phyloP scores from a whole-genome alignment of 2,888 invertebrate genomes.

The Tribolium freemani region DNA sequence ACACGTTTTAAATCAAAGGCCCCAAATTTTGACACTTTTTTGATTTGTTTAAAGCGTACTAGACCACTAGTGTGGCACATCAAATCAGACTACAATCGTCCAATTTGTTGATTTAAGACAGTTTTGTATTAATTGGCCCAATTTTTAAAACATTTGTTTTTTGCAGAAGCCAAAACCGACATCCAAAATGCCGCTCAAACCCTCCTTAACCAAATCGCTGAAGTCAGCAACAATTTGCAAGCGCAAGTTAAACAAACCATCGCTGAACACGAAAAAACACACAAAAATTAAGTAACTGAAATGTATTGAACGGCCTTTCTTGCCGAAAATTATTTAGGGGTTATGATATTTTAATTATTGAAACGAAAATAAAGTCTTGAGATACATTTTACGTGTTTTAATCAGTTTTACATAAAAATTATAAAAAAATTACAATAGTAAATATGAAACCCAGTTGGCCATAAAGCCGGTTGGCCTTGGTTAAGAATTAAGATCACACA shows the following conservation, averaged over 20 bases:
- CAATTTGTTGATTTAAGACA: not conserved
- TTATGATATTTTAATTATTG: constrained; percentile 1
- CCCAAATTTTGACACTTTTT: not conserved
- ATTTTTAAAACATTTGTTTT: not conserved
- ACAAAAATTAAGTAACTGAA: constrained; percentile 29
- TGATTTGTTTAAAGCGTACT: too few species aligned
- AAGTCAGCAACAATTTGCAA: constrained; percentile 52
- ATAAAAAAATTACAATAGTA: too few species aligned
- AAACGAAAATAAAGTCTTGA: not conserved
- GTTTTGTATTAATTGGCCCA: not conserved
- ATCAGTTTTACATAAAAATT: not conserved
- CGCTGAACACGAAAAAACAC: constrained; percentile 41
- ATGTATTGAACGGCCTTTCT: not conserved
- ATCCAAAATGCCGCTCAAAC: constrained; percentile 52
- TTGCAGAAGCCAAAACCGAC: constrained; percentile 54
- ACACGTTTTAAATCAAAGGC: too few species aligned
- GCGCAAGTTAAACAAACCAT: constrained; percentile 47
- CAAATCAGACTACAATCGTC: too few species aligned
- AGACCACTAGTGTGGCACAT: too few species aligned
- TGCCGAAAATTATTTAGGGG: not conserved
- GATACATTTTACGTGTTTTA: not conserved
- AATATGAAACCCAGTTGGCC: too few species aligned
- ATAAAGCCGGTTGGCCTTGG: too few species aligned
- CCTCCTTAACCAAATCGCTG: constrained; percentile 54
- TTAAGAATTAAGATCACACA: too few species aligned